Percentiles rank a stretch among this genome's conserved stretches.
phyloP scores from a whole-genome alignment of 2,797 vertebrate genomes.

The Sebastolobus altivelis region DNA sequence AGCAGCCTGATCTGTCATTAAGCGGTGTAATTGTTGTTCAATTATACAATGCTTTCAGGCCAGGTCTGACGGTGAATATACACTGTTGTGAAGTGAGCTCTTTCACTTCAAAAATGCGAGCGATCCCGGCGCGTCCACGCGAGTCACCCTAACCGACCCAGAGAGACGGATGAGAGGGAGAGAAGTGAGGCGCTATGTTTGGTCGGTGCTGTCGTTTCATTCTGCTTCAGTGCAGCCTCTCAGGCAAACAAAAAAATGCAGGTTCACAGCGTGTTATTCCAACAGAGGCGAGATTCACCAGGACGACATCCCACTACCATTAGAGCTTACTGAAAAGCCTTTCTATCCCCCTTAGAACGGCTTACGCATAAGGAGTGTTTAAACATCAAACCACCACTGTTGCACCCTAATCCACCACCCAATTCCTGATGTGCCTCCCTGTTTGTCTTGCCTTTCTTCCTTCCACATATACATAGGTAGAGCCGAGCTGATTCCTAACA shows the following conservation, averaged over 20 bases:
- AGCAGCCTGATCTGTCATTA: slow-evolving; percentile 2
- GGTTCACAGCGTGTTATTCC: slow-evolving; percentile 68
- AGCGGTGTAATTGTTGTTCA: slow-evolving; percentile 33
- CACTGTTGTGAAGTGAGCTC: slow-evolving; percentile 39
- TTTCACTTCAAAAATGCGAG: slow-evolving; percentile 35
- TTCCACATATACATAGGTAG: slow-evolving; percentile 36
- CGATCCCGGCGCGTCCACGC: slow-evolving; percentile 20
- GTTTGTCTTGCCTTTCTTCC: slow-evolving; percentile 53
- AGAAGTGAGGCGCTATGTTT: slow-evolving; percentile 48
- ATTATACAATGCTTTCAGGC: slow-evolving; percentile 46
- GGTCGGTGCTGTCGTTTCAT: slow-evolving; percentile 49
- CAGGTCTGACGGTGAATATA: slow-evolving; percentile 14
- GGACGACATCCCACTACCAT: slow-evolving; percentile 64
- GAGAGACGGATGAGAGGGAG: slow-evolving; percentile 31
- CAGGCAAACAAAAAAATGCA: slow-evolving; percentile 58
- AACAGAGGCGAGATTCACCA: slow-evolving; percentile 57
- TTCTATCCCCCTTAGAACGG: slow-evolving; percentile 65
- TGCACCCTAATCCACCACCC: slow-evolving; percentile 65
- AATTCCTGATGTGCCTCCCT: slow-evolving; percentile 51
- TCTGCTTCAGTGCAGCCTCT: slow-evolving; percentile 65
- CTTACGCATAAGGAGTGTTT: slow-evolving; percentile 72
- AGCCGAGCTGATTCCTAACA: slow-evolving; percentile 39
- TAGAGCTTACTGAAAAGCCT: slow-evolving; percentile 72
- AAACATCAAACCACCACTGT: slow-evolving; percentile 73
- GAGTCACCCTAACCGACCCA: slow-evolving; percentile 42